Percentiles rank a stretch among this genome's conserved stretches.
phyloP scores from a whole-genome alignment of 2,888 invertebrate species.

The Chrysina gloriosa region DNA sequence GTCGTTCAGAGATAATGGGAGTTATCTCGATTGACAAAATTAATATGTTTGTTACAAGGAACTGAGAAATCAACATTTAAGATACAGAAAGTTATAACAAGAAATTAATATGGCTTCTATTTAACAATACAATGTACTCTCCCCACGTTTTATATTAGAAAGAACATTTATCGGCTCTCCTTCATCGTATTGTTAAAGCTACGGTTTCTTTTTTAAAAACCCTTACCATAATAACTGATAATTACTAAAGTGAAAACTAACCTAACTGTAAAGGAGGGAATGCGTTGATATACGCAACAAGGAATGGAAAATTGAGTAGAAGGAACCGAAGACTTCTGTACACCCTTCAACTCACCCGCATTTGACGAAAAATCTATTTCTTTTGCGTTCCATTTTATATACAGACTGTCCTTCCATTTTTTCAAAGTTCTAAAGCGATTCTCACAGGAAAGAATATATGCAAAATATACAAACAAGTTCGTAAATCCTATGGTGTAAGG shows the following conservation, averaged over 20 bases:
- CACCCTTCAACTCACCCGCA: slow-evolving; percentile 58
- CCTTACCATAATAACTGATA: neutral
- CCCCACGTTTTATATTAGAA: neutral
- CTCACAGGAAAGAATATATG: too few relatives aligned
- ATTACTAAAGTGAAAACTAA: slow-evolving; percentile 20
- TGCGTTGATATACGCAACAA: slow-evolving; percentile 51
- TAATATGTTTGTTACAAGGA: slow-evolving; percentile 10
- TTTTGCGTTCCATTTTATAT: neutral
- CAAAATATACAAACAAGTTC: neutral
- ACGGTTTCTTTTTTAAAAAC: neutral
- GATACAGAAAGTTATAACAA: neutral
- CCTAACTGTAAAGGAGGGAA: slow-evolving; percentile 48
- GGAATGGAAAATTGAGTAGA: slow-evolving; percentile 64
- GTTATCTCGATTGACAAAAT: slow-evolving; percentile 10
- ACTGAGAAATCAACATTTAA: slow-evolving; percentile 6
- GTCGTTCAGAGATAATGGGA: neutral
- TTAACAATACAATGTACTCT: slow-evolving; percentile 10
- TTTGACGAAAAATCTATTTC: slow-evolving; percentile 23
- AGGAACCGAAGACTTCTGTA: slow-evolving; percentile 65
- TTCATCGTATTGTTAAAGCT: slow-evolving; percentile 6
- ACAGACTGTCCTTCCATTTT: slow-evolving; percentile 1
- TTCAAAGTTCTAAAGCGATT: neutral
- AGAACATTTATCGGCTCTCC: neutral
- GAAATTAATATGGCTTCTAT: slow-evolving; percentile 13
- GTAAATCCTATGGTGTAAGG: neutral